phyloP scores from a whole-genome alignment of 1,140 invertebrate genomes.

The Heterodera carotae region DNA sequence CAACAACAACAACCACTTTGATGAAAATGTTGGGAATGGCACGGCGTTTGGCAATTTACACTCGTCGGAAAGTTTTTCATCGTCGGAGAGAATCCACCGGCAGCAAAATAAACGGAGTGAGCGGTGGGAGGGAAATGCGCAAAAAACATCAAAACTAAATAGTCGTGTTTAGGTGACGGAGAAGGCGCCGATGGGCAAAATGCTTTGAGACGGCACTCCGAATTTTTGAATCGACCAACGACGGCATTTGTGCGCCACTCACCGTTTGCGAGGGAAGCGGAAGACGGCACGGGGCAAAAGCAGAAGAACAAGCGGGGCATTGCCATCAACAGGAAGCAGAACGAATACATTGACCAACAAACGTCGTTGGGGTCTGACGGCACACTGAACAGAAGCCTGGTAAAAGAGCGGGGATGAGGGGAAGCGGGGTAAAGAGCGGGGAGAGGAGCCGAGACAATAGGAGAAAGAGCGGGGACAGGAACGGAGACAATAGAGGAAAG shows the following conservation, averaged over 20 bases:
- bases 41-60: background rate
- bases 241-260: background rate
- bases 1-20: background rate
- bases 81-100: background rate
- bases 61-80: background rate
- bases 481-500: too few relatives aligned
- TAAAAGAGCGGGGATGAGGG: background rate
- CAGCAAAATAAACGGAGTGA: background rate
- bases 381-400: background rate
- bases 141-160: background rate
- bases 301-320: background rate
- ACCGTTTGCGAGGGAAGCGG: slow-evolving; percentile 8
- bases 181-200: background rate
- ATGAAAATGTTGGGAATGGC: too few relatives aligned
- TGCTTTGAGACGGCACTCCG: background rate
- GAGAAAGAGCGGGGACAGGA: too few relatives aligned
- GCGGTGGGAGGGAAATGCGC: background rate
- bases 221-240: background rate
- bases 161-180: background rate
- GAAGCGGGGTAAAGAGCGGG: too few relatives aligned
- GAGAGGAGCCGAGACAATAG: too few relatives aligned
- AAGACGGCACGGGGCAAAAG: background rate
- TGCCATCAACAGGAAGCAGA: background rate
- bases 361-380: slow-evolving; percentile 5
- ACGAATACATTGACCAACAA: background rate